Evolutionary conservation across 2,113 vertebrate species (phyloP), one percentile per base, ranked within the genome.

Genomic region (Paramormyrops kingsleyae): DNA sequence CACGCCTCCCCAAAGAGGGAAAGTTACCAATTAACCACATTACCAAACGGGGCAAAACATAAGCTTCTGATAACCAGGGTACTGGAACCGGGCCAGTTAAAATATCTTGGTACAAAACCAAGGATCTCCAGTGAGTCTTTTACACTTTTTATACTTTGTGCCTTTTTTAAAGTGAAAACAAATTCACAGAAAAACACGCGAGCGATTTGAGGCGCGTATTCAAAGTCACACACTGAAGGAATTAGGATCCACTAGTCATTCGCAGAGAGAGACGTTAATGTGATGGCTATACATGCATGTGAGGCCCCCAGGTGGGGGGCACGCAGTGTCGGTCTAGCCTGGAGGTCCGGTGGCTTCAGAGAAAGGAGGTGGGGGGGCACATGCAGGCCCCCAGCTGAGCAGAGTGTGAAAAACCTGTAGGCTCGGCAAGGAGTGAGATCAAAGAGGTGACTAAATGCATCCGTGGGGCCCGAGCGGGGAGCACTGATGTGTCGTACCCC

Each of bases 381-480:
- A 77, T 42, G 13, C 74, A 85, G 46, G n/a, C 24, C 83, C n/a
- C 83, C 83, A 27, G 44, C 88, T 35, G 44, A 88, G 19, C 44
- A 50, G 95, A 94, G 93, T 89, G 95, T 94, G 92, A 88, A 91
- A 87, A 94, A 95, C 90, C 93, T 92, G 92, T 89, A 94, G 88
- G 49, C 90, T 91, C 94, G 90, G 27, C 62, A 31, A 70, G 62
- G 10, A 70, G n/a, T 4, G 91, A 93, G 92, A 94, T 94, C 91
- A 93, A 92, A 93, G 83, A 92, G 90, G 89, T 92, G 88, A 94
- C 50, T 66, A 89, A 89, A 91, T 39, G 89, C 56, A 90, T 90
- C 89, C 94, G 92, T 59, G 31, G 90, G 91, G 90, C 53, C 91
- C 86, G 92, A 90, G 92, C 92, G 91, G 92, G 91, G 44, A 49